Conservation (phyloP, 2,797 vertebrate genomes). For the Pelochelys cantorii region DNA sequence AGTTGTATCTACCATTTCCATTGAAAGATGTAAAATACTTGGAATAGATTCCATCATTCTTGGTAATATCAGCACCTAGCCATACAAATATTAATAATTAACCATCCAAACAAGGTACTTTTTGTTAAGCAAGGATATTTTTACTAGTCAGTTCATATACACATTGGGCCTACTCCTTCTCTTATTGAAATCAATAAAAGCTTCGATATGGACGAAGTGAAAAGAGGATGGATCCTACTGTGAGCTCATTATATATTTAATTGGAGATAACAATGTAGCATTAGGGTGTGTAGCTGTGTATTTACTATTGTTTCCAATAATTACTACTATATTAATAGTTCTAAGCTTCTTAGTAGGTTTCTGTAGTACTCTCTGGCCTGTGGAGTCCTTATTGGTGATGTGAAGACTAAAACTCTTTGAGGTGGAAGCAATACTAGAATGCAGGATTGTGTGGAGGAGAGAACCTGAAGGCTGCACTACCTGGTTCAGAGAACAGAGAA, state of each 20-base stretch:
- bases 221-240: neutral
- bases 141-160: neutral
- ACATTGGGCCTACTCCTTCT: neutral
- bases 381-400: neutral
- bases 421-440: neutral
- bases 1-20: slow-evolving; percentile 74
- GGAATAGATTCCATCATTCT: slow-evolving; percentile 81
- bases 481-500: neutral
- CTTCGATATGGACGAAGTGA: neutral
- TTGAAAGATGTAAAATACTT: slow-evolving; percentile 74
- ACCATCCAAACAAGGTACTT: neutral
- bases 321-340: neutral
- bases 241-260: neutral
- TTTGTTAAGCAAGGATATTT: neutral
- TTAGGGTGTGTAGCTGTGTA: neutral
- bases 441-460: neutral
- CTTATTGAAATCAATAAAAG: neutral
- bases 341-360: neutral
- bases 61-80: slow-evolving; percentile 77
- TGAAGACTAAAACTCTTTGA: neutral
- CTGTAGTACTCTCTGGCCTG: neutral
- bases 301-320: neutral
- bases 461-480: neutral
- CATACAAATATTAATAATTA: slow-evolving; percentile 47
- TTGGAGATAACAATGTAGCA: neutral